These are phyloP conservation scores for Syrphus vitripennis DNA, from an alignment of 2,888 invertebrate genomes.

Conservation along the genomic window DNA sequence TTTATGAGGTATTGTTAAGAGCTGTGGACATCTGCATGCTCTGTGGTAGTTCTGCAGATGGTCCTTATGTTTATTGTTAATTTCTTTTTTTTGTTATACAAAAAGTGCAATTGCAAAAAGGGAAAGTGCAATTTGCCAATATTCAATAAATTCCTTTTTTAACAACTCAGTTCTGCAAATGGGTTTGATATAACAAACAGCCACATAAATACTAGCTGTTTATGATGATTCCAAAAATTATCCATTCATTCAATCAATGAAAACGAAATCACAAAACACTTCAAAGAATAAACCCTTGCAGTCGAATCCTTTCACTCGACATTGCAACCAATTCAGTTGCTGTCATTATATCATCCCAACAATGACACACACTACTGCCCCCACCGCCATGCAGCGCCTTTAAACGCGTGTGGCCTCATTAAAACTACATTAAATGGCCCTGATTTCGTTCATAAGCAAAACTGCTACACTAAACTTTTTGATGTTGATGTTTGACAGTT, in stretches of 20 bases:
- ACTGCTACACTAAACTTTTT: not conserved
- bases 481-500: not conserved
- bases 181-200: not conserved
- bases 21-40: too few species aligned
- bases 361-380: not conserved
- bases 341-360: slow-evolving; percentile 22
- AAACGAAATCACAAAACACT: not conserved
- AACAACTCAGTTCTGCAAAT: not conserved
- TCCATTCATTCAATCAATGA: not conserved
- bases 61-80: too few species aligned
- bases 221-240: not conserved
- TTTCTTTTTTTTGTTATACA: too few species aligned
- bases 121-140: not conserved
- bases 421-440: slow-evolving; percentile 39
- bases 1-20: too few species aligned
- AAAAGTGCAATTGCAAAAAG: not conserved
- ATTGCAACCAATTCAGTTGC: not conserved
- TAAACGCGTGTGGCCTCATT: slow-evolving; percentile 26
- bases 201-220: too few species aligned
- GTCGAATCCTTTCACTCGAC: slow-evolving; percentile 41
- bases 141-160: not conserved
- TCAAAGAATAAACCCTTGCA: not conserved
- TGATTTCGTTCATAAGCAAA: slow-evolving; percentile 21
- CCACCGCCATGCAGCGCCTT: not conserved
- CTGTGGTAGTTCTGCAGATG: too few species aligned